phyloP scores from a whole-genome alignment of 1,140 invertebrate species.

The Sitophilus oryzae region DNA sequence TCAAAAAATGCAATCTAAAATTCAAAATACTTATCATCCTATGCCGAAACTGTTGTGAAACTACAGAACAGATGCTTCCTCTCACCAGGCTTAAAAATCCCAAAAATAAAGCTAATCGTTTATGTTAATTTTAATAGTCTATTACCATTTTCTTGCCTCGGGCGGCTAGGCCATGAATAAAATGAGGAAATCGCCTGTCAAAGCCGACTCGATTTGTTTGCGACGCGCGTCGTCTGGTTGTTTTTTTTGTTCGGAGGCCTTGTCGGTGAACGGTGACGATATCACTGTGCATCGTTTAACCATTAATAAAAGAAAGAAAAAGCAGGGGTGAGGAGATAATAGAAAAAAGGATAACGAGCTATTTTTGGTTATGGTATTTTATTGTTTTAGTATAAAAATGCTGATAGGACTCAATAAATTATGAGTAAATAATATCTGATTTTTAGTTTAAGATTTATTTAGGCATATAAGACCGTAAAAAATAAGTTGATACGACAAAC shows the following conservation, averaged over 20 bases:
- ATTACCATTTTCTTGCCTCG: conserved; percentile 22
- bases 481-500: no score
- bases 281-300: neutral
- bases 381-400: no score
- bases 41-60: no score
- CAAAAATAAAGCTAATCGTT: conserved; percentile 19
- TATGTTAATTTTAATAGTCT: conserved; percentile 26
- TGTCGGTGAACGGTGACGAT: conserved; percentile 14
- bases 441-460: no score
- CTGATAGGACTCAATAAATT: no score
- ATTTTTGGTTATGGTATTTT: no score
- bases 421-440: no score
- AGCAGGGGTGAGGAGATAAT: no score
- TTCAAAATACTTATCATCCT: no score
- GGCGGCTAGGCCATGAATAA: conserved; percentile 20
- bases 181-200: conserved; percentile 24
- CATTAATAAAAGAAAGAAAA: conserved; percentile 18
- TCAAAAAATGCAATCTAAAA: no score
- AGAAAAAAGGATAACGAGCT: no score
- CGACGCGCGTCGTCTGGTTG: conserved; percentile 5
- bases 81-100: neutral
- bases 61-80: conserved; percentile 11
- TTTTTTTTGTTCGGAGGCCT: conserved; percentile 11
- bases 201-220: conserved; percentile 20
- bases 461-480: no score